Evolutionary conservation across 92 coral and sea anemone species (phyloP).

Genomic region (Umimayanthus chanpuru): DNA sequence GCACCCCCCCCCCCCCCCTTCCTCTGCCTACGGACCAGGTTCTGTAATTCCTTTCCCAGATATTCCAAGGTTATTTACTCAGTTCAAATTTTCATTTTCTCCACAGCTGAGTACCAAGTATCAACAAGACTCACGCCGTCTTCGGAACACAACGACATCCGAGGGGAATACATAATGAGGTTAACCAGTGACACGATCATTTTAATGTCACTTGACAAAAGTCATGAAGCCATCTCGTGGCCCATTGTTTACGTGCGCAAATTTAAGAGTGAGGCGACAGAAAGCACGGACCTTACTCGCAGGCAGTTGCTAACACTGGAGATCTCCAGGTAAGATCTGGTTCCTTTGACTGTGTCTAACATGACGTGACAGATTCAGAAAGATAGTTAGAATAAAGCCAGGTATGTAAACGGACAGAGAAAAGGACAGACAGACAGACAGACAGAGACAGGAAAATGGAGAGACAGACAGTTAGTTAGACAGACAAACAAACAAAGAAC

Average conservation of each 20-base stretch:
- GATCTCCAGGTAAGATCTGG: conserved; percentile 64
- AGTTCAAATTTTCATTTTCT: background rate
- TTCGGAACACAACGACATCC: conserved; percentile 74
- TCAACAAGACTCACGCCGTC: conserved; percentile 80
- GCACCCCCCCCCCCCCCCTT: too few species aligned
- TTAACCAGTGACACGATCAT: conserved; percentile 60
- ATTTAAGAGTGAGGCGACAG: conserved; percentile 75
- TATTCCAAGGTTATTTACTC: too few species aligned
- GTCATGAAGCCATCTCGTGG: conserved; percentile 65
- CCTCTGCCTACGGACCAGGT: too few species aligned
- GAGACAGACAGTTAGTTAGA: background rate
- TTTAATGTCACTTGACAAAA: conserved; percentile 53
- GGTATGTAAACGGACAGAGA: background rate
- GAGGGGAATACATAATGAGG: conserved; percentile 68
- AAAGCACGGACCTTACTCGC: conserved; percentile 52
- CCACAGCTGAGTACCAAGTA: conserved; percentile 64
- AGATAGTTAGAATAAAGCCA: background rate
- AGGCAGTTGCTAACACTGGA: conserved; percentile 72
- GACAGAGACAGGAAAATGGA: background rate
- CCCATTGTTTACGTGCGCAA: conserved; percentile 73
- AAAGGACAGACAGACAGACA: background rate
- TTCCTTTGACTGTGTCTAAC: background rate
- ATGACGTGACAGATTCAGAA: background rate
- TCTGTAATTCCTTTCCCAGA: too few species aligned
- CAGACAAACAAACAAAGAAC: too few species aligned